A percentile compares a stretch with the other conserved stretches of the same genome.
These are phyloP conservation scores for Antechinus stuartii DNA, from an alignment of 2,113 vertebrate genomes.

Conservation along the genomic window DNA sequence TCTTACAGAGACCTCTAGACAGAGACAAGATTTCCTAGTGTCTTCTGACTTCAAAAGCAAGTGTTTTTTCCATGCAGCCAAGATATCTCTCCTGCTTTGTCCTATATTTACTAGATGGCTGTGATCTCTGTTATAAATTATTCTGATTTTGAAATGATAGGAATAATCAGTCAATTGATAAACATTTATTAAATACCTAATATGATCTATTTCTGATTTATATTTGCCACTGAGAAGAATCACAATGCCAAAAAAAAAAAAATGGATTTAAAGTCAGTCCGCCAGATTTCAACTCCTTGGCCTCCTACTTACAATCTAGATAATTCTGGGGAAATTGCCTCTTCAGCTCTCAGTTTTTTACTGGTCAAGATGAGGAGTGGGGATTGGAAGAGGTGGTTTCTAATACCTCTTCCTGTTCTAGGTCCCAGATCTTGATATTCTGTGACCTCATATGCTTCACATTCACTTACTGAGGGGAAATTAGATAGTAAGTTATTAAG, in stretches of 20 bases:
- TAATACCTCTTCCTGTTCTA: background rate
- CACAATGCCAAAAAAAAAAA: background rate
- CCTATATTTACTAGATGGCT: background rate
- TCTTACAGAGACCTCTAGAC: background rate
- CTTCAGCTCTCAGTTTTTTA: background rate
- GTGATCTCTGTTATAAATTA: background rate
- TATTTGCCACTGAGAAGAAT: background rate
- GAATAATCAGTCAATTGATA: background rate
- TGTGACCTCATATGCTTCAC: background rate
- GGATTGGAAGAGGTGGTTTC: background rate
- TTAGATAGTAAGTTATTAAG: background rate
- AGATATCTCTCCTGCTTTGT: background rate
- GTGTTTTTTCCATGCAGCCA: background rate
- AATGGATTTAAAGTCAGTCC: background rate
- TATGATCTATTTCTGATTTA: background rate
- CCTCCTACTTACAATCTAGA: fast-evolving
- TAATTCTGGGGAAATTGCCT: background rate
- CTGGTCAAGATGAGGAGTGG: background rate
- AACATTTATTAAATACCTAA: background rate
- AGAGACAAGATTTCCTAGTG: background rate
- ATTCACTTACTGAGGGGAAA: background rate
- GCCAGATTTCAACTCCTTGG: too few species aligned
- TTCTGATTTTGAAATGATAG: background rate
- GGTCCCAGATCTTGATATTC: background rate
- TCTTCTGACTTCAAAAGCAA: background rate